Base-by-base conservation (phyloP, 2,888 invertebrate genomes). In the Spicauda simplicius region DNA sequence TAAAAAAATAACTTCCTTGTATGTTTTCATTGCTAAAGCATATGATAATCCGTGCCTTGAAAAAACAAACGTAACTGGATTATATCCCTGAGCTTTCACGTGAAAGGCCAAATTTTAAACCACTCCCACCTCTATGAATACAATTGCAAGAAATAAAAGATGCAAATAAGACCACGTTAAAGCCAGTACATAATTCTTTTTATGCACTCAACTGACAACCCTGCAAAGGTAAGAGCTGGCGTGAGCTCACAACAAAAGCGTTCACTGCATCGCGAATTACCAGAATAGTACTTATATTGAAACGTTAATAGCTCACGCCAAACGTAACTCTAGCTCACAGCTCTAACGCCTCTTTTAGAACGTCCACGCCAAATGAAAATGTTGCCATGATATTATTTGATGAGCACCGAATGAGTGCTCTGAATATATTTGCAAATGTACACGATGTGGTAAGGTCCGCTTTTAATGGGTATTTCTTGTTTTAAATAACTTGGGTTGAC, bases 371-470 rank as follows among this genome's bases (percentile, higher is more conserved):
- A 74, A 77, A 80, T 80, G 76, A 77, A 83, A 86, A 82, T 75
- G 76, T 80, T 66, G 79, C 75, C 70, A 65, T 76, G 77, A 84
- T 84, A 84, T 86, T 81, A 87, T 86, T 87, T 86, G 86, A 87
- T 79, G 84, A 86, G 86, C 80, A 76, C 78, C 81, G 81, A 83
- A 85, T 80, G 86, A 85, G 86, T 85, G 85, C 84, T 82, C 83
- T 86, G 88, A 89, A 90, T 90, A 87, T 85, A 89, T 90, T 90
- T 90, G 84, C 87, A 87, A 87, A 82, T 84, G 85, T 83, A 82
- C 86, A 81, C 78, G 84, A 80, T 83, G 84, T 81, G 81, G 84
- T 80, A 80, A 84, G 81, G 84, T 77, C 83, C 83, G 83, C 82
- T 85, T 82, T 86, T 88, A 87, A 88, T 83, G 81, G 80, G 69